Conservation (phyloP, 2,888 invertebrate genomes). For the Drosophila limbata region DNA sequence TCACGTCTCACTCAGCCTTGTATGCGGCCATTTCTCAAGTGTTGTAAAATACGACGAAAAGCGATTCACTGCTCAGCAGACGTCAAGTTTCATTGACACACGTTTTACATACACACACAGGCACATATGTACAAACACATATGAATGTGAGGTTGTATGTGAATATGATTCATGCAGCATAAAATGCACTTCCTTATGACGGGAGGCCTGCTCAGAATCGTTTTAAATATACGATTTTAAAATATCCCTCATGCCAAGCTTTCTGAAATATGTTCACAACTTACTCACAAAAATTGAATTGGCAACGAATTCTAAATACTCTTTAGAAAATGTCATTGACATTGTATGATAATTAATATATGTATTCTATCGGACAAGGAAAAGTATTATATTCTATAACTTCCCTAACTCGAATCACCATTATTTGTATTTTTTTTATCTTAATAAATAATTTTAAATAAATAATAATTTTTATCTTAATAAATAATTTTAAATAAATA, state of each 20-base stretch:
- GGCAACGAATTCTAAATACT: slow-evolving; percentile 4
- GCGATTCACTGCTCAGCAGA: slow-evolving; percentile 18
- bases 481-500: too few species aligned
- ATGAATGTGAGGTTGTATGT: neutral
- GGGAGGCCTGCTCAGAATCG: slow-evolving; percentile 32
- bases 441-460: too few species aligned
- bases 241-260: slow-evolving; percentile 27
- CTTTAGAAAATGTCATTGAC: too few species aligned
- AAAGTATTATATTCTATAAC: too few species aligned
- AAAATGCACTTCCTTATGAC: slow-evolving; percentile 59
- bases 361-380: too few species aligned
- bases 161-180: slow-evolving; percentile 50
- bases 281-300: neutral
- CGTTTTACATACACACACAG: neutral
- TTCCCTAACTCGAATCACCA: too few species aligned
- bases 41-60: slow-evolving; percentile 40
- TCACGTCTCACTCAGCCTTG: slow-evolving; percentile 54
- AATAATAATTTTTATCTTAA: too few species aligned
- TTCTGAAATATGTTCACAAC: neutral
- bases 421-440: too few species aligned
- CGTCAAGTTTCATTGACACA: slow-evolving; percentile 44
- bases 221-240: slow-evolving; percentile 1
- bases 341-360: too few species aligned
- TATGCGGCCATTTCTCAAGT: slow-evolving; percentile 63
- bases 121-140: neutral